A percentile compares a stretch with the other conserved stretches of the same genome.
Evolutionary conservation across 2,797 vertebrate species (phyloP).

Genomic region (Monodelphis domestica): DNA sequence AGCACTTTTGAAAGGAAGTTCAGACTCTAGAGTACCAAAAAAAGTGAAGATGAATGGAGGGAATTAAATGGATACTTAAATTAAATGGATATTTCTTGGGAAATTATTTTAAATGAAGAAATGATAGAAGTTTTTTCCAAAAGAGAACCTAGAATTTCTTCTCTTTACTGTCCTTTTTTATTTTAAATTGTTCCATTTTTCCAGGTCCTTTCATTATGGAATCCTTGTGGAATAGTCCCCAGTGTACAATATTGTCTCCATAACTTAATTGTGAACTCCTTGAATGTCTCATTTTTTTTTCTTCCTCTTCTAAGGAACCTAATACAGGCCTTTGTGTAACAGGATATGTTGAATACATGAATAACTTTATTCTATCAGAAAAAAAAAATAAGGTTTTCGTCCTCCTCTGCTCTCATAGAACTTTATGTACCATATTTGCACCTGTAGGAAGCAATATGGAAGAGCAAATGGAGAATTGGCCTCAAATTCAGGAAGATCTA

Average conservation of each 20-base stretch:
- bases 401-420: background rate
- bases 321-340: background rate
- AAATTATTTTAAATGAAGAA: background rate
- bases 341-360: background rate
- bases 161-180: background rate
- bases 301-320: background rate
- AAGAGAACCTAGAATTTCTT: background rate
- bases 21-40: background rate
- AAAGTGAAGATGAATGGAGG: background rate
- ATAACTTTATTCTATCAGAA: background rate
- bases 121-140: background rate
- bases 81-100: background rate
- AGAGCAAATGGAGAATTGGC: background rate
- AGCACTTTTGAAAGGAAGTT: background rate
- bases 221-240: background rate
- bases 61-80: too few species aligned
- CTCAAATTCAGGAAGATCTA: background rate
- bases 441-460: background rate
- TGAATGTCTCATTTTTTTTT: background rate
- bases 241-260: background rate
- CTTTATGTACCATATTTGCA: background rate
- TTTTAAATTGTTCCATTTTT: background rate
- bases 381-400: background rate
- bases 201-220: background rate
- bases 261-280: background rate